Percentiles rank a stretch among this genome's conserved stretches.
Evolutionary conservation across 2,888 invertebrate species (phyloP).

Genomic region (Miltochrista miniata): DNA sequence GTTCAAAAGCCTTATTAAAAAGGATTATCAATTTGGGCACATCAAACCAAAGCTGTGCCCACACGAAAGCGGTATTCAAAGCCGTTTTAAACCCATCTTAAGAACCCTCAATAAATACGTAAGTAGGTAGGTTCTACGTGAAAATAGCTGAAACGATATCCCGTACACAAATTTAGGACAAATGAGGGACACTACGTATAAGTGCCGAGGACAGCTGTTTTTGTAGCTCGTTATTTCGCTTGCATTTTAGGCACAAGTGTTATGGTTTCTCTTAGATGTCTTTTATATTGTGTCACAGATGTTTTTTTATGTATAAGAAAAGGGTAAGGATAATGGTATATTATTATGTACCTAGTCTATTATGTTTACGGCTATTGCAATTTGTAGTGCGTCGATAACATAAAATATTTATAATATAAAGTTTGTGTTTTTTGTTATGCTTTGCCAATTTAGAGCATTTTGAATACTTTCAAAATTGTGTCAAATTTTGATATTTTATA

Average conservation of each 20-base stretch:
- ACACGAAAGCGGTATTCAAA: slow-evolving; percentile 22
- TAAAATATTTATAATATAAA: no score
- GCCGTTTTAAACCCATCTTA: slow-evolving; percentile 17
- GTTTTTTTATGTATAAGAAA: background rate
- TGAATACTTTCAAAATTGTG: no score
- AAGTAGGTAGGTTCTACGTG: slow-evolving; percentile 32
- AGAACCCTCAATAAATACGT: slow-evolving; percentile 28
- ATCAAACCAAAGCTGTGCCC: slow-evolving; percentile 24
- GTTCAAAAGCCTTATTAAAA: slow-evolving; percentile 14
- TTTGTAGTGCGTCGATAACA: no score
- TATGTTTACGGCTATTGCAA: no score
- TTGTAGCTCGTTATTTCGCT: slow-evolving; percentile 14
- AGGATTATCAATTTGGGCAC: slow-evolving; percentile 25
- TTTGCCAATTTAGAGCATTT: no score
- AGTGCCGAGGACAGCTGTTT: slow-evolving; percentile 20
- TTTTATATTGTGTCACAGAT: slow-evolving; percentile 5
- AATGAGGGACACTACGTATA: background rate
- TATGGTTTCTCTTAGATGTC: slow-evolving; percentile 2
- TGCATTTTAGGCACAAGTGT: slow-evolving; percentile 10
- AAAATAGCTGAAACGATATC: slow-evolving; percentile 30
- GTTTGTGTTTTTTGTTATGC: no score
- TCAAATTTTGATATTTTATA: no score
- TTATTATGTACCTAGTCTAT: no score
- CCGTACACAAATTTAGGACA: slow-evolving; percentile 28
- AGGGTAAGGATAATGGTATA: background rate